Percentiles rank a stretch among this genome's conserved stretches.
phyloP scores from a whole-genome alignment of 2,797 vertebrate genomes.

The Anguilla anguilla region DNA sequence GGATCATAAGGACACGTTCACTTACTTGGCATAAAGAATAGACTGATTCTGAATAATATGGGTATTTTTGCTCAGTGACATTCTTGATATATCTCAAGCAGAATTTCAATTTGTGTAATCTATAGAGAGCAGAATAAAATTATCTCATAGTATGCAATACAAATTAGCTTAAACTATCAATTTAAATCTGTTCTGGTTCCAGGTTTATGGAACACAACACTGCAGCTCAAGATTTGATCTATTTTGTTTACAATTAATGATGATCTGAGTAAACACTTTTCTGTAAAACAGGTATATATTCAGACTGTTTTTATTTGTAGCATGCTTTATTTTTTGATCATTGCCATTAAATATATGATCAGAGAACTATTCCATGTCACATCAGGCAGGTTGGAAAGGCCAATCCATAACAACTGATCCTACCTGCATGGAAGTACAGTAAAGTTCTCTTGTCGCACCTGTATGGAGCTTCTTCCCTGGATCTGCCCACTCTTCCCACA shows the following conservation, averaged over 20 bases:
- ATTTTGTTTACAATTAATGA: background rate
- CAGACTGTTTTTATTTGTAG: background rate
- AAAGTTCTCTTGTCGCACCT: constrained; percentile 48
- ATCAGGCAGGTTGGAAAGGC: background rate
- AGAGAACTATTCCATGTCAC: background rate
- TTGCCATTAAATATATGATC: background rate
- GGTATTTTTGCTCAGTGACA: no score
- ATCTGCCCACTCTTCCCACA: constrained; percentile 41
- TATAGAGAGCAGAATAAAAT: background rate
- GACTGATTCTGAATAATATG: no score
- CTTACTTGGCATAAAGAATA: no score
- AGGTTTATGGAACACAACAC: background rate
- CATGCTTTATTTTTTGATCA: background rate
- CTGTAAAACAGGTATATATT: background rate
- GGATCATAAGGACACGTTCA: no score
- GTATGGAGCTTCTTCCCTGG: constrained; percentile 60
- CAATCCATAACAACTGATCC: background rate
- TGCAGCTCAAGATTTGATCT: background rate
- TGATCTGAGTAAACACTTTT: background rate
- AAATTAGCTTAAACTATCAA: background rate
- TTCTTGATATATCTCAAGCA: background rate
- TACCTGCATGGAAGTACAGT: background rate
- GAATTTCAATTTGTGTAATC: background rate
- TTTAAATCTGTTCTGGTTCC: background rate
- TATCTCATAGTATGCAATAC: background rate